Evolutionary conservation across 2,797 vertebrate genomes (phyloP).

Genomic region (Chloroceryle inda): DNA sequence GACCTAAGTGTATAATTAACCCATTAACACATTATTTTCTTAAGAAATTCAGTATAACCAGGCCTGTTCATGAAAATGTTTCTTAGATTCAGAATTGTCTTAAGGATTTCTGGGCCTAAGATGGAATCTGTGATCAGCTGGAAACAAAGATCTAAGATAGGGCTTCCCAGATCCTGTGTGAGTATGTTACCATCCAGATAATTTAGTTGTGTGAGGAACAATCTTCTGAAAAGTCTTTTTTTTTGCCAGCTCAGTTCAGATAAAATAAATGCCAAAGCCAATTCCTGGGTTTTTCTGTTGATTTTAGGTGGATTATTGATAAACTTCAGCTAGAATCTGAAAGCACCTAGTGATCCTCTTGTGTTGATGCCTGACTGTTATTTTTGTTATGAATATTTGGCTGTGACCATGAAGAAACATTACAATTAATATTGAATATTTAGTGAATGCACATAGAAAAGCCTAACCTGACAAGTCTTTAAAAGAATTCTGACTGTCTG

Average conservation of each 20-base stretch:
- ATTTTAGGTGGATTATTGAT: not conserved
- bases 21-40: not conserved
- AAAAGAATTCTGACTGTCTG: not conserved
- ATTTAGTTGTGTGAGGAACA: not conserved
- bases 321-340: not conserved
- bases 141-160: not conserved
- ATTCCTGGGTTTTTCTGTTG: not conserved
- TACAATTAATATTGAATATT: not conserved
- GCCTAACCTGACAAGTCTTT: not conserved
- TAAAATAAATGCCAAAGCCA: not conserved
- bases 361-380: not conserved
- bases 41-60: not conserved
- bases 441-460: not conserved
- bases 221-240: not conserved
- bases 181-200: not conserved
- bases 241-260: not conserved
- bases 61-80: not conserved
- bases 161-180: rapidly evolving
- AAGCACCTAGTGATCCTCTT: not conserved
- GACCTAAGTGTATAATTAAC: not conserved
- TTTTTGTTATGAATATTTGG: not conserved
- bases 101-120: not conserved
- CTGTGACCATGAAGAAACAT: not conserved
- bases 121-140: not conserved
- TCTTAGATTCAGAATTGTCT: not conserved